Percentiles rank a stretch among this genome's conserved stretches.
These are phyloP conservation scores for Cardinalis cardinalis DNA, from an alignment of 2,113 vertebrate genomes.

Conservation along the genomic window DNA sequence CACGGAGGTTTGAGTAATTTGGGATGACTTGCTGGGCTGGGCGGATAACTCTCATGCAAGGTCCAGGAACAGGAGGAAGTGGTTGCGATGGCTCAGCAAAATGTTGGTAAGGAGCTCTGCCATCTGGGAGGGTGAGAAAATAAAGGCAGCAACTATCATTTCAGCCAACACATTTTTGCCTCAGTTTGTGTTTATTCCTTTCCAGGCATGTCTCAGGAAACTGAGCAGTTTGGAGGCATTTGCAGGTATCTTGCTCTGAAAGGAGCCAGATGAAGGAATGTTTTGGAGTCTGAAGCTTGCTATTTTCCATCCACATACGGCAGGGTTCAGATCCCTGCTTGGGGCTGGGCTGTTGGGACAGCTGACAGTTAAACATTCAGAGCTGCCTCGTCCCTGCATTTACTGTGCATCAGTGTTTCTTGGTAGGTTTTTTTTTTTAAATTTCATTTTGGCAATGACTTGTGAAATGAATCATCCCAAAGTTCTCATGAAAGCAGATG, in stretches of 20 bases:
- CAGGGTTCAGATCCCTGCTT: neutral
- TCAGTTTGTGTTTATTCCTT: neutral
- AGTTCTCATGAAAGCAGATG: conserved; percentile 49
- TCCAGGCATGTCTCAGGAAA: neutral
- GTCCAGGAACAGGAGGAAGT: conserved; percentile 31
- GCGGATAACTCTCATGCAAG: conserved; percentile 32
- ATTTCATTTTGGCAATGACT: conserved; percentile 23
- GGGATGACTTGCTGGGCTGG: conserved; percentile 43
- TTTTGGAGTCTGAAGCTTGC: neutral
- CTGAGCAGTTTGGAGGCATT: neutral
- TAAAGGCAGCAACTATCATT: conserved; percentile 3
- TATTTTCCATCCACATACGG: neutral
- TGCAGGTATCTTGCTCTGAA: neutral
- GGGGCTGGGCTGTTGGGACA: neutral
- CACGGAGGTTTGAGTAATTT: conserved; percentile 42
- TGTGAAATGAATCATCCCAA: conserved; percentile 32
- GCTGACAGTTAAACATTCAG: neutral
- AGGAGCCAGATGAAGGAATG: neutral
- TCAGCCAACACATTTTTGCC: neutral
- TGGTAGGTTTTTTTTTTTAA: accelerated
- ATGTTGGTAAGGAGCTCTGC: conserved; percentile 31
- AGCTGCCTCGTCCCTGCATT: neutral
- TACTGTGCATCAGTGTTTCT: neutral
- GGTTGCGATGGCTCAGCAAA: neutral
- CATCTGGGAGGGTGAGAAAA: conserved; percentile 57